Conservation (phyloP, 2,888 invertebrate species). For the Abrostola triplasia region DNA sequence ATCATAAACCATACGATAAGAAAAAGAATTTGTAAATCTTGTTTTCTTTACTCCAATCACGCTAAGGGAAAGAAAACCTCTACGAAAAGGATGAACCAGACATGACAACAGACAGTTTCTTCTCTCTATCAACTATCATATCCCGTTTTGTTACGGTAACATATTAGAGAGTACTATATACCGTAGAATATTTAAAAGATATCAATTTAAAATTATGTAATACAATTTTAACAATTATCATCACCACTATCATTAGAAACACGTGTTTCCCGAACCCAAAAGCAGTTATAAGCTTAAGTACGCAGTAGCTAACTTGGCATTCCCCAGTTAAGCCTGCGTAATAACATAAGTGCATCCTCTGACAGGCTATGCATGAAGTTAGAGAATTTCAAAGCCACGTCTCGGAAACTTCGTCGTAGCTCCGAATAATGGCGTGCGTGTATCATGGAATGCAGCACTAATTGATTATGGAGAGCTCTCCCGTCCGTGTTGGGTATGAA, state of each 20-base stretch:
- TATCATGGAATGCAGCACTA: slow-evolving; percentile 23
- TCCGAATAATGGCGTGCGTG: slow-evolving; percentile 36
- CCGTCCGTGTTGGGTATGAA: not conserved
- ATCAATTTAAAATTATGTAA: no score
- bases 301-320: slow-evolving; percentile 47
- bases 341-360: slow-evolving; percentile 63
- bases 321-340: slow-evolving; percentile 55
- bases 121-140: no score
- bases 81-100: no score
- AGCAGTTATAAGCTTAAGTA: slow-evolving; percentile 21
- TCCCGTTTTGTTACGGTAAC: no score
- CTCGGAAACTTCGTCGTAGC: slow-evolving; percentile 48
- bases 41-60: no score
- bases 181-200: no score
- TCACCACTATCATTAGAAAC: not conserved
- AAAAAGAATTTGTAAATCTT: no score
- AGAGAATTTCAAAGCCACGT: slow-evolving; percentile 55
- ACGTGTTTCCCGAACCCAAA: slow-evolving; percentile 10
- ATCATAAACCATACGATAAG: no score
- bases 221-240: not conserved
- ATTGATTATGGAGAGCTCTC: slow-evolving; percentile 25
- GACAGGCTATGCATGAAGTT: slow-evolving; percentile 52
- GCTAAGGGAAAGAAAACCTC: no score
- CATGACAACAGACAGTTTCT: no score
- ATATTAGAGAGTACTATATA: no score